Evolutionary conservation across 2,113 vertebrate species (phyloP).

Genomic region (Hymenochirus boettgeri): DNA sequence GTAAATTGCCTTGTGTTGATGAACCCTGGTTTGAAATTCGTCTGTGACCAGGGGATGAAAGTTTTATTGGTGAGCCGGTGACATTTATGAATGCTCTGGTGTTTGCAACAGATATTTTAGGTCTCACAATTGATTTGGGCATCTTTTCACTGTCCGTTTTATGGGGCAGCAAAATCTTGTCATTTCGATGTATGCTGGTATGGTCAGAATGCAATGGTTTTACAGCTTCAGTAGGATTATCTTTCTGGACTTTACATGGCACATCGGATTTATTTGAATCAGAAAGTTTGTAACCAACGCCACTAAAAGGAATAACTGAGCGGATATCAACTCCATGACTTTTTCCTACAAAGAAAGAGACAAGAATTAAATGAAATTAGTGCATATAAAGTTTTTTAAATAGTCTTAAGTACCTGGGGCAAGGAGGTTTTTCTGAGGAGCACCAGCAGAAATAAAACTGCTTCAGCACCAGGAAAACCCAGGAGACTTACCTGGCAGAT

Average conservation of each 20-base stretch:
- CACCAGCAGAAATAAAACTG: no score
- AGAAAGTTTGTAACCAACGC: constrained; percentile 77
- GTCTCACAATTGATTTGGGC: constrained; percentile 44
- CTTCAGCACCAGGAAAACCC: no score
- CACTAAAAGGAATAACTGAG: constrained; percentile 74
- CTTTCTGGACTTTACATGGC: constrained; percentile 36
- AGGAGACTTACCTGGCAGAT: no score
- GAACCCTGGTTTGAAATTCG: constrained; percentile 18
- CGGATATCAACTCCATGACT: constrained; percentile 52
- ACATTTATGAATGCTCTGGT: constrained; percentile 62
- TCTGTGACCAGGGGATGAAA: constrained; percentile 15
- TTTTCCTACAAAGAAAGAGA: constrained; percentile 56
- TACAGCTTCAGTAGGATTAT: constrained; percentile 10
- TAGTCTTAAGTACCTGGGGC: no score
- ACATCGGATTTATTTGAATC: constrained; percentile 44
- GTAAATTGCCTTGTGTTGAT: constrained; percentile 10
- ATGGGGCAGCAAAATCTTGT: not conserved
- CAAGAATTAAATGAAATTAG: not conserved
- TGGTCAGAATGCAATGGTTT: constrained; percentile 31
- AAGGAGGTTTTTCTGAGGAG: no score
- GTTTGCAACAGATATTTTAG: constrained; percentile 64
- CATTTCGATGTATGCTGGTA: constrained; percentile 4
- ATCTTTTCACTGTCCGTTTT: constrained; percentile 18
- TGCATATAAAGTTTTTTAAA: no score
- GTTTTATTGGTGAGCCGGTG: constrained; percentile 65